These are phyloP conservation scores for Trachops cirrhosus DNA, from an alignment of 2,797 vertebrate genomes.

Conservation along the genomic window DNA sequence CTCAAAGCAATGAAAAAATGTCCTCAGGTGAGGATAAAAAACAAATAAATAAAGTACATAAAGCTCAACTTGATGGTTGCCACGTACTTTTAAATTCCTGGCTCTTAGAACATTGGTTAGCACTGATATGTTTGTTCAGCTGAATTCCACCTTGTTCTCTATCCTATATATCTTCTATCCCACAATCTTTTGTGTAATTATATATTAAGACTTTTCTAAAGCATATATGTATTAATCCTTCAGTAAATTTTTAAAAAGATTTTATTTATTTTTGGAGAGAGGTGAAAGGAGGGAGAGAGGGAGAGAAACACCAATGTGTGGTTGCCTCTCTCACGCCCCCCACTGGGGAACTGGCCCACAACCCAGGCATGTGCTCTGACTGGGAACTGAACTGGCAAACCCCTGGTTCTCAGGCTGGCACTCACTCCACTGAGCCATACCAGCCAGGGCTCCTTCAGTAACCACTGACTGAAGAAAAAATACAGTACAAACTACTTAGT, in stretches of 20 bases:
- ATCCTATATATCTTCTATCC: background rate
- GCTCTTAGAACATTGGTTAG: slow-evolving; percentile 3
- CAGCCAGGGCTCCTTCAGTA: background rate
- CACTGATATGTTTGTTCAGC: background rate
- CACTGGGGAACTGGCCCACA: no score
- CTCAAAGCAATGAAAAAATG: no score
- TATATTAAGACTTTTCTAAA: slow-evolving; percentile 30
- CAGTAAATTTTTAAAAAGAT: background rate
- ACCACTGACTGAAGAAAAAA: background rate
- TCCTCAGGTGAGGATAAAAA: no score
- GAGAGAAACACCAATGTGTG: no score
- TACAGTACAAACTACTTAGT: slow-evolving; percentile 4
- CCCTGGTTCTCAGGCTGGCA: no score
- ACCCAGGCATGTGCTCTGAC: no score
- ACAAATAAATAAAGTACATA: background rate
- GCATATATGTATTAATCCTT: background rate
- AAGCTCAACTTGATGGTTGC: background rate
- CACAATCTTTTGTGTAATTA: background rate
- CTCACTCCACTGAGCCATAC: no score
- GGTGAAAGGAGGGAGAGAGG: no score
- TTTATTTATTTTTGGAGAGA: no score
- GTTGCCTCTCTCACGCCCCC: no score
- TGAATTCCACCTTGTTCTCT: background rate
- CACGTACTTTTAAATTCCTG: slow-evolving; percentile 21
- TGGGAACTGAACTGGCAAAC: no score